phyloP scores from a whole-genome alignment of 2,797 vertebrate genomes.

The Ceyx erithaca region DNA sequence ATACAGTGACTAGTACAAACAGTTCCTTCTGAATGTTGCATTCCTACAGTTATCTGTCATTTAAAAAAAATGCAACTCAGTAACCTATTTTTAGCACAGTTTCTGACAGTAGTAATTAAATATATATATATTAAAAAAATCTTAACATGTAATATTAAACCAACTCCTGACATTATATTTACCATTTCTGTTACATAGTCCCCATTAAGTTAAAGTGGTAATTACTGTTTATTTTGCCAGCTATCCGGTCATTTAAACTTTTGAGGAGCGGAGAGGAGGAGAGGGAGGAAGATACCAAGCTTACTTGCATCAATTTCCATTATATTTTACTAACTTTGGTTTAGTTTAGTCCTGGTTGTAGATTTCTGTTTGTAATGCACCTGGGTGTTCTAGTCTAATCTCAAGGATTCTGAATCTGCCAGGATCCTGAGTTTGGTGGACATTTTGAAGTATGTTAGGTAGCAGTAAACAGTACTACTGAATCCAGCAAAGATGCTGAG shows the following conservation, averaged over 20 bases:
- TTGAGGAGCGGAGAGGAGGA: not conserved
- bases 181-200: not conserved
- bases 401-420: not conserved
- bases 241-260: not conserved
- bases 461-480: not conserved
- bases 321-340: not conserved
- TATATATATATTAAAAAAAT: not conserved
- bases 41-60: slow-evolving; percentile 40
- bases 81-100: slow-evolving; percentile 31
- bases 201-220: not conserved
- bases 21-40: slow-evolving; percentile 32
- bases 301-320: not conserved
- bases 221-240: slow-evolving; percentile 4
- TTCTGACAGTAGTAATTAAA: slow-evolving; percentile 24
- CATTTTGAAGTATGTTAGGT: not conserved
- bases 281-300: not conserved
- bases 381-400: not conserved
- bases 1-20: slow-evolving; percentile 33
- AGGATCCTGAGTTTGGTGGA: not conserved
- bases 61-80: slow-evolving; percentile 34
- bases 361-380: not conserved
- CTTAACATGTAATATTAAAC: not conserved
- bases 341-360: not conserved
- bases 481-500: not conserved
- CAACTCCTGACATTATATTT: not conserved